Base-by-base conservation (phyloP, 2,113 vertebrate species). In the Sebastes fasciatus region DNA sequence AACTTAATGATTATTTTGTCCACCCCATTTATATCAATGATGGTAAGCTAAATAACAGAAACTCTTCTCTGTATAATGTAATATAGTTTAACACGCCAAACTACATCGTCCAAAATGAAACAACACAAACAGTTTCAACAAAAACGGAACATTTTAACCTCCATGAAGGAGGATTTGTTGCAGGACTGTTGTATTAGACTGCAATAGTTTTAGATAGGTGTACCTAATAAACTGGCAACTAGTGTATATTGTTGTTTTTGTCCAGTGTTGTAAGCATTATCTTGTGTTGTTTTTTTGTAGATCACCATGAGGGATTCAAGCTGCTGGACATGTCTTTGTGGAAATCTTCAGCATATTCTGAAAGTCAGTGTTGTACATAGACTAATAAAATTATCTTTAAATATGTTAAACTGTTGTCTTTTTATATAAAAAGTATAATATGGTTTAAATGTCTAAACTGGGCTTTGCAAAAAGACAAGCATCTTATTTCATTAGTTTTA, bases 401-500 rank as follows among this genome's bases (percentile, higher is more conserved):
- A 40, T 80, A 67, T 77, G 5, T 16, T 57, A 66, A 75, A 58
- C 46, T 61, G 23, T n/a, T 1, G 6, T 42, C 1, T 51, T 26
- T 12, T n/a, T 17, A 11, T 60, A 14, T 60, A 1, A 6, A 42
- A 11, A 48, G 3, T 46, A 12, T 42, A 23, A n/a, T 16, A 9
- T 2, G 17, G 16, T 43, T 2, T 45, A 45, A 14, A 67, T 46
- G 43, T 13, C 34, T 10, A 12, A 10, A 52, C 2, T 46, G 6
- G 12, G 13, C 10, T 42, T 3, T 7, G 60, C 2, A 51, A 40
- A 75, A 87, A 77, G 51, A 86, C 43, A 83, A 23, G 42, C 58
- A 67, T 14, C 6, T 90, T 81, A 86, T 85, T 92, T 88, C 77
- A 79, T 87, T 81, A 86, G 77, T 90, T 94, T 94, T 96, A 96